Base-by-base conservation (phyloP, 2,888 invertebrate species). In the Latrodectus elegans region DNA sequence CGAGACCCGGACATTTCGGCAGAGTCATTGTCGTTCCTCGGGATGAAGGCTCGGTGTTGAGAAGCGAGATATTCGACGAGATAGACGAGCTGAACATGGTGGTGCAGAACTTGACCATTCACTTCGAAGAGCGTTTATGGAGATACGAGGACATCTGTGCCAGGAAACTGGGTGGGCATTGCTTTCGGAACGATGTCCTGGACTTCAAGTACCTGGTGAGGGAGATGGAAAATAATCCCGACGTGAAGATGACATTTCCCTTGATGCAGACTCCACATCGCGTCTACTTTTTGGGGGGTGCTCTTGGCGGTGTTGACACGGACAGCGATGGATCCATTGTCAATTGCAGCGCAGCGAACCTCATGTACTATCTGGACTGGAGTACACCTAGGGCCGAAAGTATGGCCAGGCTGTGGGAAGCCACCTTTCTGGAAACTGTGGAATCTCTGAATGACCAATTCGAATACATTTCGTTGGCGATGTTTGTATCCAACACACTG, bases 331-430 rank as follows among this genome's bases (percentile, higher is more conserved):
- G 95, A 81, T 91, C 94, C 89, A 95, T 97, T 68, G 93, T 95
- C 52, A 95, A 95, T 67, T 97, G 97, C 4, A 97, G 97, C 2
- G 95, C 97, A 0, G 94, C 97, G n/a, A 97, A 97, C 91, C 93
- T 97, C 86, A 97, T 96, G 49, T 97, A 97, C 93, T 97, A 97
- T 92, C 94, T 96, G 75, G 95, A 92, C 14, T 92, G 91, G 14
- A 91, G 92, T 70, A 83, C 89, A 11, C 89, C 90, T 15, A 85
- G 89, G 6, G 89, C 89, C 12, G 89, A 90, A 52, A 82, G 14
- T 93, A 97, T 97, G 92, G 97, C 97, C 81, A 95, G 95, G 78
- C 94, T 94, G 60, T 97, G 97, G 97, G 97, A 97, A 92, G 96
- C 97, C 91, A 95, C 95, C 4, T 97, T 97, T 91, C 92, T 97